These are phyloP conservation scores for Lasioglossum villosulum DNA, from an alignment of 2,888 invertebrate genomes.

Conservation along the genomic window DNA sequence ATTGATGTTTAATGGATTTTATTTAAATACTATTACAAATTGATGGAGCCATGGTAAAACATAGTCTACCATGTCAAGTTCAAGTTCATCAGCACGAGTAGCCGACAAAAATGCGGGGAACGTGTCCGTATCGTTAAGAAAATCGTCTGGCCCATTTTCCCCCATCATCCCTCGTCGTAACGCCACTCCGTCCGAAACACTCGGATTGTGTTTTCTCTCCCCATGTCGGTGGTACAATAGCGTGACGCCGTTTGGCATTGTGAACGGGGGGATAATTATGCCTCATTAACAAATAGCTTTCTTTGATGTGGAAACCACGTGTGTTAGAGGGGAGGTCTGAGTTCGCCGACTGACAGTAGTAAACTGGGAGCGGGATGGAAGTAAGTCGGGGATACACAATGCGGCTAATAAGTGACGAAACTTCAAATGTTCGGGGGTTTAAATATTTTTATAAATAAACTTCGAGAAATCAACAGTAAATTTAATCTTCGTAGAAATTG, in stretches of 20 bases:
- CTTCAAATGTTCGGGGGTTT: background rate
- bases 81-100: slow-evolving; percentile 49
- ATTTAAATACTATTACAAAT: background rate
- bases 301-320: slow-evolving; percentile 79
- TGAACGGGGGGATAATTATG: slow-evolving; percentile 79
- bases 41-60: background rate
- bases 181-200: slow-evolving; percentile 35
- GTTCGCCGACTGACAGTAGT: slow-evolving; percentile 14
- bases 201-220: slow-evolving; percentile 38
- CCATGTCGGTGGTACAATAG: slow-evolving; percentile 37
- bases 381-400: slow-evolving; percentile 32
- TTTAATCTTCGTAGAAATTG: background rate
- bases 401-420: background rate
- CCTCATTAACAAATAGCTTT: slow-evolving; percentile 81
- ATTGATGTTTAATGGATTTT: too few species aligned
- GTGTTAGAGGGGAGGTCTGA: slow-evolving; percentile 52
- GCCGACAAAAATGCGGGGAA: slow-evolving; percentile 7
- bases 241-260: slow-evolving; percentile 72
- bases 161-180: background rate
- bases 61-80: background rate
- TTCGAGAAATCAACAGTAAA: background rate
- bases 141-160: slow-evolving; percentile 47
- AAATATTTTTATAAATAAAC: background rate
- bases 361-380: slow-evolving; percentile 14
- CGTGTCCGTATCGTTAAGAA: slow-evolving; percentile 47